phyloP scores from a whole-genome alignment of 2,888 invertebrate species.

The Lapara coniferarum region DNA sequence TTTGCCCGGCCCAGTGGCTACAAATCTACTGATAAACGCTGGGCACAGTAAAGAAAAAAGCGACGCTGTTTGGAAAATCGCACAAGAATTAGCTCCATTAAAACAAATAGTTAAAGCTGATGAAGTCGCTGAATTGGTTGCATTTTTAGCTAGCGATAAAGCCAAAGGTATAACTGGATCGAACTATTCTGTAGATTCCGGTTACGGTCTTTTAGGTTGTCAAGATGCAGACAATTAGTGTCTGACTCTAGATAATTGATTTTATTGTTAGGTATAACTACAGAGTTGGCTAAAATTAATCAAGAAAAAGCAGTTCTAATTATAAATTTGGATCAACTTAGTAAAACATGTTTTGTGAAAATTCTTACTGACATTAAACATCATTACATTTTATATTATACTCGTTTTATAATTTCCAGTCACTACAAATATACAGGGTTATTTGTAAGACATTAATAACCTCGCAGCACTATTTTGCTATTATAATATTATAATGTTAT shows the following conservation, averaged over 20 bases:
- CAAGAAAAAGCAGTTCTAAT: no score
- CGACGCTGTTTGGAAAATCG: slow-evolving; percentile 35
- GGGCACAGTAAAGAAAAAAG: slow-evolving; percentile 37
- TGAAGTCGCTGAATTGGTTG: slow-evolving; percentile 51
- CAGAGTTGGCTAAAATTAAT: slow-evolving; percentile 44
- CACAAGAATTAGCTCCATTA: slow-evolving; percentile 34
- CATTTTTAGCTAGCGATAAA: slow-evolving; percentile 55
- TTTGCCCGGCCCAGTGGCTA: slow-evolving; percentile 87
- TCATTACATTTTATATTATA: no score
- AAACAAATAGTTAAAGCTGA: slow-evolving; percentile 42
- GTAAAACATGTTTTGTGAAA: no score
- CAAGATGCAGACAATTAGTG: slow-evolving; percentile 3
- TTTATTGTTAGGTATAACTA: no score
- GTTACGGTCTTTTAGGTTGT: slow-evolving; percentile 31
- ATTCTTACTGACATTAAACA: no score
- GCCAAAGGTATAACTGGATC: slow-evolving; percentile 56
- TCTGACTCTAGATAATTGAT: neutral
- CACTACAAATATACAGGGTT: no score
- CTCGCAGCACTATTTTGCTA: no score
- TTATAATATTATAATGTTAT: no score
- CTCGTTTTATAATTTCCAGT: no score
- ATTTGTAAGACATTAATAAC: no score
- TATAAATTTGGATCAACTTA: no score
- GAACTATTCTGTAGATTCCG: slow-evolving; percentile 44
- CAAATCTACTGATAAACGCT: slow-evolving; percentile 43